A percentile compares a stretch with the other conserved stretches of the same genome.
These are phyloP conservation scores for Colletes gigas DNA, from an alignment of 1,140 invertebrate species.

Conservation along the genomic window DNA sequence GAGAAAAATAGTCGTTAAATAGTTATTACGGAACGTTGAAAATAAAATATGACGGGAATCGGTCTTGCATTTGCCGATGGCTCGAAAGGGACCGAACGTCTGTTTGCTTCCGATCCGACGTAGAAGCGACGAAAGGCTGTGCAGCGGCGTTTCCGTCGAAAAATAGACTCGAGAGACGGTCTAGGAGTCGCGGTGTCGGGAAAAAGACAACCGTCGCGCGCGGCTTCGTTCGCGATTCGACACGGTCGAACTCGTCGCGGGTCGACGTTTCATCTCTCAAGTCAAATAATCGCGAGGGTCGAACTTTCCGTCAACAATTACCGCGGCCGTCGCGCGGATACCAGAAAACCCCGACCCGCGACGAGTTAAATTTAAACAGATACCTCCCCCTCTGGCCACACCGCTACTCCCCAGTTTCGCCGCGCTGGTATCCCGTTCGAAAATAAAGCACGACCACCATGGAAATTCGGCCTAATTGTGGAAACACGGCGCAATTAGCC, in stretches of 20 bases:
- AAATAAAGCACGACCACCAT: conserved; percentile 32
- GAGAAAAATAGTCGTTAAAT: too few species aligned
- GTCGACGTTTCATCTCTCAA: conserved; percentile 38
- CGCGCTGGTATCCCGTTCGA: conserved; percentile 24
- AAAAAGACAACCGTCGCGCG: conserved; percentile 6
- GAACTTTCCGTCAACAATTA: conserved; percentile 45
- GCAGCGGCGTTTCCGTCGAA: background rate
- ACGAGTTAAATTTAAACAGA: conserved; percentile 47
- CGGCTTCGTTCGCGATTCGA: background rate
- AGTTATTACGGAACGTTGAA: too few species aligned
- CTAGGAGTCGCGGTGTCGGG: background rate
- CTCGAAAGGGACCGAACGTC: too few species aligned
- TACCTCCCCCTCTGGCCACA: background rate
- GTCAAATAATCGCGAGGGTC: conserved; percentile 39
- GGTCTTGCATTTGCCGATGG: too few species aligned
- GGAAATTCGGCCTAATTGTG: conserved; percentile 45
- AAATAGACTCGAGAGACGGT: conserved; percentile 7
- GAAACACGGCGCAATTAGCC: conserved; percentile 28
- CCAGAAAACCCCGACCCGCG: conserved; percentile 29
- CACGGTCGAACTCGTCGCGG: background rate
- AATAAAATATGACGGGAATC: too few species aligned
- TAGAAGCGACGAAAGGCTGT: background rate
- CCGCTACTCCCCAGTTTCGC: too few species aligned
- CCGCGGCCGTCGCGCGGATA: conserved; percentile 25
- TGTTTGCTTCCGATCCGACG: background rate